phyloP scores from a whole-genome alignment of 2,888 invertebrate genomes.

The Drosophila meridiana region DNA sequence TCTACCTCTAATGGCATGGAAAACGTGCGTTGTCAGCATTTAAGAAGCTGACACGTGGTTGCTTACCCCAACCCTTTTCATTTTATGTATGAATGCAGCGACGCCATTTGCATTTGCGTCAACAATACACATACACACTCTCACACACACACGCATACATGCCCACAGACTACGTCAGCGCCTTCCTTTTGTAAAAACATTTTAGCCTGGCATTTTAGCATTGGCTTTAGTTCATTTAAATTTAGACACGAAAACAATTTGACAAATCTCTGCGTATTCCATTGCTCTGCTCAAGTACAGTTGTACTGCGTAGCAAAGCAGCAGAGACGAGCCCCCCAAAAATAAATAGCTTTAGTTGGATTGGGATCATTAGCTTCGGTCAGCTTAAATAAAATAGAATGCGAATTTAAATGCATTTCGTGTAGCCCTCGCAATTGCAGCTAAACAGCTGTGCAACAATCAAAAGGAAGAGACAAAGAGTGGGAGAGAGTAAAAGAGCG shows the following conservation, averaged over 20 bases:
- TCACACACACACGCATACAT: constrained; percentile 3
- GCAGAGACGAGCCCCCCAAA: constrained; percentile 63
- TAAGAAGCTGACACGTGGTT: constrained; percentile 66
- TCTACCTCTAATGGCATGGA: constrained; percentile 19
- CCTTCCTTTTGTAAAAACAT: constrained; percentile 35
- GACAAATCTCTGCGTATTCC: constrained; percentile 57
- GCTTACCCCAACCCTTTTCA: neutral
- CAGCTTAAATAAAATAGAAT: constrained; percentile 35
- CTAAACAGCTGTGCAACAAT: constrained; percentile 47
- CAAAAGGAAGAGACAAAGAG: constrained; percentile 2
- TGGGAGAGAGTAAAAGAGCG: constrained; percentile 10
- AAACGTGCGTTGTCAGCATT: constrained; percentile 58
- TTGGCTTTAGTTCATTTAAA: constrained; percentile 66
- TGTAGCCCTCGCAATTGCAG: constrained; percentile 49
- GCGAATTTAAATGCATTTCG: constrained; percentile 33
- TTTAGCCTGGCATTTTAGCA: constrained; percentile 34
- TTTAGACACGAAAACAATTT: constrained; percentile 67
- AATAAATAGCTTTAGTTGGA: neutral
- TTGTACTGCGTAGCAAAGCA: constrained; percentile 54
- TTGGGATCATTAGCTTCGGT: constrained; percentile 23
- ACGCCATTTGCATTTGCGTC: constrained; percentile 76
- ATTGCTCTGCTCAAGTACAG: constrained; percentile 58
- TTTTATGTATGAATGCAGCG: constrained; percentile 52
- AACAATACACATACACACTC: constrained; percentile 28
- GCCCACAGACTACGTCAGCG: constrained; percentile 63